phyloP scores from a whole-genome alignment of 2,888 invertebrate genomes.

The Cyclophora punctaria region DNA sequence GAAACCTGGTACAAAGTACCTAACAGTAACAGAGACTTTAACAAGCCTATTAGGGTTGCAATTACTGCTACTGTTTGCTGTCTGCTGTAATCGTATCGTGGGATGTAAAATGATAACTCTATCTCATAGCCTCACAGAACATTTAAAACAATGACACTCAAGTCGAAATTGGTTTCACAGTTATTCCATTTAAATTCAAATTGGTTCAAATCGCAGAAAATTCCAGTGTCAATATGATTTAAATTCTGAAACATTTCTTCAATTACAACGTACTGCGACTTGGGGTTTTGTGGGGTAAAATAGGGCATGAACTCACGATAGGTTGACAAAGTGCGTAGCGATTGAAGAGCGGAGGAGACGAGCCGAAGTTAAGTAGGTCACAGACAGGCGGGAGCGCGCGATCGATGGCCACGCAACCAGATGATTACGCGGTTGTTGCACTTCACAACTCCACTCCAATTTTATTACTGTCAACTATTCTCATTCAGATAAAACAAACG shows the following conservation, averaged over 20 bases:
- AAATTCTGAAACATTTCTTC: too few species aligned
- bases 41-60: conserved; percentile 24
- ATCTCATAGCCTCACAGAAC: conserved; percentile 11
- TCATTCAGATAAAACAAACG: too few species aligned
- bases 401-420: conserved; percentile 50
- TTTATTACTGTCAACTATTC: too few species aligned
- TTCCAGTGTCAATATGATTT: too few species aligned
- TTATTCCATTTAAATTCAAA: too few species aligned
- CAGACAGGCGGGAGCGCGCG: conserved; percentile 31
- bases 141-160: neutral
- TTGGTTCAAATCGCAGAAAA: too few species aligned
- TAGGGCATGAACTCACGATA: conserved; percentile 7
- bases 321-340: conserved; percentile 18
- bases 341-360: conserved; percentile 18
- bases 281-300: neutral
- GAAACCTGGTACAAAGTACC: conserved; percentile 5
- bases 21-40: conserved; percentile 20
- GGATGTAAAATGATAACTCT: conserved; percentile 21
- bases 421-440: conserved; percentile 20
- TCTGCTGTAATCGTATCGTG: conserved; percentile 20
- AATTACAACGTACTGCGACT: too few species aligned
- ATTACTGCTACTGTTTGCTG: conserved; percentile 5
- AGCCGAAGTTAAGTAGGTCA: conserved; percentile 45
- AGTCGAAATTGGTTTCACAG: too few species aligned
- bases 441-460: neutral